Percentiles rank a stretch among this genome's conserved stretches.
These are phyloP conservation scores for Crambe crambe DNA, from an alignment of 37 sponge, comb jelly and placozoan genomes.

Conservation along the genomic window DNA sequence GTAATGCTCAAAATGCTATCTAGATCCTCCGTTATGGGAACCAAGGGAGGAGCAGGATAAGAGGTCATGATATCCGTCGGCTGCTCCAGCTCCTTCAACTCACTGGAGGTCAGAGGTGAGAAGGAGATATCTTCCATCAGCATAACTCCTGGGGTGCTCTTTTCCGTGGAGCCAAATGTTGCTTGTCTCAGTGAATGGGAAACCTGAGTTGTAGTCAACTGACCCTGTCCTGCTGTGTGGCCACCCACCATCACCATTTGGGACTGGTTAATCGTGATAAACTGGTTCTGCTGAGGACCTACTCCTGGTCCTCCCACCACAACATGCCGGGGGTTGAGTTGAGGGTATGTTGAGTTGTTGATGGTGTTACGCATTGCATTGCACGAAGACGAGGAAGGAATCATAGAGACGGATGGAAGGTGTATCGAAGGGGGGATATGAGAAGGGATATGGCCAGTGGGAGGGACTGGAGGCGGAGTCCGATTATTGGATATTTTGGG, in stretches of 20 bases:
- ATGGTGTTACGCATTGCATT: not conserved
- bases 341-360: not conserved
- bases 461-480: constrained; percentile 1
- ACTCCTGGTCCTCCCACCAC: not conserved
- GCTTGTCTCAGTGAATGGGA: not conserved
- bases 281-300: not conserved
- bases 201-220: not conserved
- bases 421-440: not conserved
- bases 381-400: not conserved
- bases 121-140: not conserved
- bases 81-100: constrained; percentile 26
- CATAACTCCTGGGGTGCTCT: not conserved
- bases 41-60: not conserved
- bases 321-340: not conserved
- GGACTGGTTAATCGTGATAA: not conserved
- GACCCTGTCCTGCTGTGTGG: not conserved
- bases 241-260: not conserved
- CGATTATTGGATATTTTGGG: not conserved
- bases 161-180: not conserved
- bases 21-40: constrained; percentile 38
- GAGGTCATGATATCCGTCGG: not conserved
- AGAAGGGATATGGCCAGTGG: not conserved
- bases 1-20: constrained; percentile 48
- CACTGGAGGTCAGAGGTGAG: constrained; percentile 48
- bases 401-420: constrained; percentile 1